A percentile compares a stretch with the other conserved stretches of the same genome.
These are phyloP conservation scores for Calyptomena viridis DNA, from an alignment of 2,113 vertebrate genomes.

Conservation along the genomic window DNA sequence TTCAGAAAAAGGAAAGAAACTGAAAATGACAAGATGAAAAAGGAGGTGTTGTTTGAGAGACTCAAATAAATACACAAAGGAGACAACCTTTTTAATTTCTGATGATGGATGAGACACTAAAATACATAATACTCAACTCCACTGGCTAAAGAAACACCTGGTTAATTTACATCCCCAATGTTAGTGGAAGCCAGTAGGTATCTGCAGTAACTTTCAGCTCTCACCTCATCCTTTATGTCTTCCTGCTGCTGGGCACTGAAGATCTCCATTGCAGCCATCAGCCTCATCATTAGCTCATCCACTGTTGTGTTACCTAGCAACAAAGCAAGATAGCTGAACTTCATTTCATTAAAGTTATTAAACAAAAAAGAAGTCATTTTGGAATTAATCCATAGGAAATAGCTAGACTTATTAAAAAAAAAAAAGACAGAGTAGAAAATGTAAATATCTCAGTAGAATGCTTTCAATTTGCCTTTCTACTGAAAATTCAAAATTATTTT, in stretches of 20 bases:
- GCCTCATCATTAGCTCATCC: conserved; percentile 99
- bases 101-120: background rate
- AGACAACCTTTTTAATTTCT: background rate
- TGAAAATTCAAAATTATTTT: conserved; percentile 10
- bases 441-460: conserved; percentile 42
- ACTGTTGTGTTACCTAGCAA: conserved; percentile 96
- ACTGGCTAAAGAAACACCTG: background rate
- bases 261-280: conserved; percentile 98
- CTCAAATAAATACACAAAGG: background rate
- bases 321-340: conserved; percentile 54
- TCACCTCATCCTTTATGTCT: conserved; percentile 98
- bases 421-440: conserved; percentile 6
- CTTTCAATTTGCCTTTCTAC: background rate
- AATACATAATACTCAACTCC: background rate
- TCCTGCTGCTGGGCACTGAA: conserved; percentile 98
- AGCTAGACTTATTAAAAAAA: background rate
- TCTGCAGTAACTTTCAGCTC: conserved; percentile 27
- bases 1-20: background rate
- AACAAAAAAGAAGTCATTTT: conserved; percentile 52
- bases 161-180: background rate
- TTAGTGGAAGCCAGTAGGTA: background rate
- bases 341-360: conserved; percentile 55
- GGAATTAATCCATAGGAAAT: conserved; percentile 62
- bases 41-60: background rate
- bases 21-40: background rate